Base-by-base conservation (phyloP, 2,888 invertebrate genomes). In the Fragum fragum region DNA sequence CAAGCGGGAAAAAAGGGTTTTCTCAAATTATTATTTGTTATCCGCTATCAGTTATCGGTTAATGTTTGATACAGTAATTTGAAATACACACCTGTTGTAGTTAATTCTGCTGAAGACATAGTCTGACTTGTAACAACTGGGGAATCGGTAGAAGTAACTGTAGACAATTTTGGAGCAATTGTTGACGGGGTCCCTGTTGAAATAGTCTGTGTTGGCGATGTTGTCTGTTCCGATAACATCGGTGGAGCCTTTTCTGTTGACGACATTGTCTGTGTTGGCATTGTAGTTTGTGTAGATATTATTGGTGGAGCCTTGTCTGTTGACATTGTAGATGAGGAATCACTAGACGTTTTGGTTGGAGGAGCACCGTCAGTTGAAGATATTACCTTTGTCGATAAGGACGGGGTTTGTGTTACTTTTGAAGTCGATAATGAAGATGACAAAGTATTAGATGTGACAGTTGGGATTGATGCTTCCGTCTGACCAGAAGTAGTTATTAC, bases 331-430 rank as follows among this genome's bases (percentile, higher is more conserved):
- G 55, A 26, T 18, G 55, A 28, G 1, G 55, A 36, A 9, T 7
- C 55, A 47, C 1, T 79, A 36, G 32, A 36, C 3, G 32, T 3
- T 3, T 36, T 36, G 32, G 78, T 32, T 29, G 83, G 39, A 28
- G 68, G 28, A 28, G 73, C 26, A 26, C 53, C 52, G 39, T 57
- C 42, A 16, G 68, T 32, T 1, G 32, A n/a, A 42, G 76, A 42
- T 36, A 26, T 55, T 59, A 63, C 23, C 11, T 28, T 16, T 11
- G 66, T 66, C 28, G 79, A 14, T 28, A 47, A 16, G 23, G 42
- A 28, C 21, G 80, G 61, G 52, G 77, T 71, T 47, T 70, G 47
- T n/a, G 73, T 61, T 57, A 66, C 21, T 76, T 72, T 61, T 66
- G 61, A 23, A 32, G 77, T 39, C 0, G 77, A 42, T 36, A 21